Evolutionary conservation across 2,797 vertebrate genomes (phyloP), one percentile per base, ranked within the genome.

Genomic region (Austrolebias charrua): DNA sequence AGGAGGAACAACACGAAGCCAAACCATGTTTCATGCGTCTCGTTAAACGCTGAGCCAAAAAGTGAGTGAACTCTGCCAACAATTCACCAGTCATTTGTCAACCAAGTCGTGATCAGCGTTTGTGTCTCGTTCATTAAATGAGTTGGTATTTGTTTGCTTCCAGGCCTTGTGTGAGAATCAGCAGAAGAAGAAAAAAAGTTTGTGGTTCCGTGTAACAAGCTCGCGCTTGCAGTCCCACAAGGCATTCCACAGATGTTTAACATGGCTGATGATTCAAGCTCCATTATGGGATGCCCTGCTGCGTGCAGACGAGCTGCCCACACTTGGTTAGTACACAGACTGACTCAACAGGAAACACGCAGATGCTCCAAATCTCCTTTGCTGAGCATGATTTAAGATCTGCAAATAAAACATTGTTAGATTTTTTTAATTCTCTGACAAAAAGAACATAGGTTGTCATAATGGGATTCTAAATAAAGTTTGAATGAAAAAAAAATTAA

Each of bases 281-380:
- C 28, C 18, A 42, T 49, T 16, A 24, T 28, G 8, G 38, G 35
- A 47, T 50, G 33, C 20, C 38, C 13, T 18, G 29, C 19, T 49
- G 31, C 16, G 19, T 2, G 8, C 35, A 42, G 6, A 2, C 24
- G 24, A 47, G 40, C 16, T 28, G 47, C 24, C 47, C 47, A 42
- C 47, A 60, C 58, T 18, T 50, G 58, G 35, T 50, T 12, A n/a
- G 20, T 42, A 40, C 28, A 60, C 31, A 50, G 47, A 8, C 13
- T 20, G 6, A n/a, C 28, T 15, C 33, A 47, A 3, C 14, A 60
- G 44, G 4, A 50, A 29, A 29, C 24, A 31, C 48, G 14, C 4
- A 13, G 13, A 13, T 14, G 19, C 47, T 52, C n/a, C 31, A 33
- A n/a, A 14, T 33, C 12, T 12, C 38, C 2, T 40, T 40, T 40